These are phyloP conservation scores for Hippoglossus stenolepis DNA, from an alignment of 2,113 vertebrate genomes.

Conservation along the genomic window DNA sequence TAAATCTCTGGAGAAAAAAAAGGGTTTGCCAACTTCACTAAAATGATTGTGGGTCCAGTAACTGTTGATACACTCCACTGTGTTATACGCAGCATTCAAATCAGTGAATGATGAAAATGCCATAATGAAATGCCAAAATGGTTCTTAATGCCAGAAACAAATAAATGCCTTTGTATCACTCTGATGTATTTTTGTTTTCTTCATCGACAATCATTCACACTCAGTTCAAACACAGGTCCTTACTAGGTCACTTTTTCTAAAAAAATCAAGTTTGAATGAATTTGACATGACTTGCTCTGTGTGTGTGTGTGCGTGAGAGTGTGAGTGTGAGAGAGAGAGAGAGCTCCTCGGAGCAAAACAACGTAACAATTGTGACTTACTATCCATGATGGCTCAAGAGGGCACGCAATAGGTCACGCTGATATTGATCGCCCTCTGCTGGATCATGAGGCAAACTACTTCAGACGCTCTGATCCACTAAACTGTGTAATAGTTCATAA, in stretches of 20 bases:
- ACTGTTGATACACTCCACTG: constrained; percentile 8
- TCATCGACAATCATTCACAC: not conserved
- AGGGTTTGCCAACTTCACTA: not conserved
- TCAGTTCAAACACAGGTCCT: no score
- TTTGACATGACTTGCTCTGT: no score
- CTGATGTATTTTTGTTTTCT: constrained; percentile 3
- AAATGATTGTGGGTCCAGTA: not conserved
- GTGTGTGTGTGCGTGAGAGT: no score
- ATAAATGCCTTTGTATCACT: constrained; percentile 45
- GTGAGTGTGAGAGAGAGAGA: no score
- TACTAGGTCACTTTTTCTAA: no score
- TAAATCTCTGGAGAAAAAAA: not conserved
- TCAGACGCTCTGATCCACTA: no score
- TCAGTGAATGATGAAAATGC: constrained; percentile 16
- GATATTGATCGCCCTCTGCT: no score
- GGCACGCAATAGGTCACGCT: no score
- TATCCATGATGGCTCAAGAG: no score
- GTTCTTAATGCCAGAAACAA: constrained; percentile 43
- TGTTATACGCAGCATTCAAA: not conserved
- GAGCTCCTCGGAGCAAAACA: not conserved
- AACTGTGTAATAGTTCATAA: no score
- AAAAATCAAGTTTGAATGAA: no score
- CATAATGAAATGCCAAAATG: constrained; percentile 30
- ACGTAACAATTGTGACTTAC: not conserved
- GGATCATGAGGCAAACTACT: no score